phyloP scores from a whole-genome alignment of 92 coral and sea anemone species.

The Phenganax stokvisi region DNA sequence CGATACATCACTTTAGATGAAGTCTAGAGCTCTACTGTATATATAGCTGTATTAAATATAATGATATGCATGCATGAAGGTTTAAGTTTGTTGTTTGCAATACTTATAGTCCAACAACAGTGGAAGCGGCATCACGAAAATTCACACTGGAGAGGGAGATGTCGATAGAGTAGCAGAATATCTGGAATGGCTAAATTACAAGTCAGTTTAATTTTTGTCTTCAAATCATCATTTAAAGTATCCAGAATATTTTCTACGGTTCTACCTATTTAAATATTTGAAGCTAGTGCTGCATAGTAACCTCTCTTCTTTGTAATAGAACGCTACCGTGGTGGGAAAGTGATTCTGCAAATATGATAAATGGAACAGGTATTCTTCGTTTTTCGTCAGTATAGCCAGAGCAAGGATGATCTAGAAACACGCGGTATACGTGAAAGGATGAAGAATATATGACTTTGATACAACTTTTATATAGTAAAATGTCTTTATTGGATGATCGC shows the following conservation, averaged over 20 bases:
- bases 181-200: constrained; percentile 66
- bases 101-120: constrained; percentile 70
- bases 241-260: no score
- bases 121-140: constrained; percentile 62
- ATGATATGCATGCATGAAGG: no score
- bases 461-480: no score
- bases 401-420: background rate
- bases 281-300: background rate
- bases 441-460: no score
- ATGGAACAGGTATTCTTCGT: constrained; percentile 75
- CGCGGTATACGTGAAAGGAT: background rate
- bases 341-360: constrained; percentile 76
- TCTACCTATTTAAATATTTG: background rate
- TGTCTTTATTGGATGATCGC: background rate
- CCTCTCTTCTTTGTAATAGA: constrained; percentile 24
- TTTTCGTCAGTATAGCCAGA: background rate
- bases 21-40: no score
- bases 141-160: constrained; percentile 66
- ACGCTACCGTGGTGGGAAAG: constrained; percentile 75
- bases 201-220: constrained; percentile 42
- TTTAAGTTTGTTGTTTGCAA: no score
- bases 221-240: background rate
- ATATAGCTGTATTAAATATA: no score
- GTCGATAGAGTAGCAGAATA: constrained; percentile 66
- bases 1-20: no score